Evolutionary conservation across 2,888 invertebrate species (phyloP), one percentile per base, ranked within the genome.

Genomic region (Crematogaster levior): DNA sequence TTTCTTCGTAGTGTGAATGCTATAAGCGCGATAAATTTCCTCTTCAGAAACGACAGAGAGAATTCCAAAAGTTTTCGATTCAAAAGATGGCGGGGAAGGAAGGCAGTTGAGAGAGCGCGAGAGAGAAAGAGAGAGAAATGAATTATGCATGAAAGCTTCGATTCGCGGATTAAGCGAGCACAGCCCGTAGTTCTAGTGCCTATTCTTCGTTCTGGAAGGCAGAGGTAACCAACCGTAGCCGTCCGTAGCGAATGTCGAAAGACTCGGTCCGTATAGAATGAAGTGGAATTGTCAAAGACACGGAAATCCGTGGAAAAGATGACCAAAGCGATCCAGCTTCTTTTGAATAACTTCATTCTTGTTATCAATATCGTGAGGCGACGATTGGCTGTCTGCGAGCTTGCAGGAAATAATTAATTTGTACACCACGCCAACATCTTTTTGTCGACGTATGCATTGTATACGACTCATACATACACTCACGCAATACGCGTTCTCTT

Each of bases 121-220:
- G 83, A 68, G 34, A 66, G 77, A 68, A 34, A 82, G 73, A 65
- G 85, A 84, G 84, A 89, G 86, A 87, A 90, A 92, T 93, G 93
- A 94, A 93, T 93, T 92, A 94, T 94, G 93, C 93, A 94, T 93
- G 91, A 92, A 92, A 93, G 93, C 93, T 93, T 94, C 93, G 94
- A 94, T 94, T 94, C 93, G 92, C 93, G 93, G 93, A 93, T 93
- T 93, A 93, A 93, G 91, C 91, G 91, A 89, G 92, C 92, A 90
- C 90, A 88, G 90, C 88, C 84, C 84, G 84, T 85, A 84, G 88
- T 88, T 90, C 90, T 86, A 89, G 90, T 91, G 90, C 90, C 91
- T 91, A 91, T 92, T 91, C 90, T 91, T 89, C 86, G 87, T 66
- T 77, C 81, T 77, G 84, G 82, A 83, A 89, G 86, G 74, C 86